Percentiles rank a stretch among this genome's conserved stretches.
Evolutionary conservation across 2,797 vertebrate species (phyloP).

Genomic region (Dendrocincla tyrannina): DNA sequence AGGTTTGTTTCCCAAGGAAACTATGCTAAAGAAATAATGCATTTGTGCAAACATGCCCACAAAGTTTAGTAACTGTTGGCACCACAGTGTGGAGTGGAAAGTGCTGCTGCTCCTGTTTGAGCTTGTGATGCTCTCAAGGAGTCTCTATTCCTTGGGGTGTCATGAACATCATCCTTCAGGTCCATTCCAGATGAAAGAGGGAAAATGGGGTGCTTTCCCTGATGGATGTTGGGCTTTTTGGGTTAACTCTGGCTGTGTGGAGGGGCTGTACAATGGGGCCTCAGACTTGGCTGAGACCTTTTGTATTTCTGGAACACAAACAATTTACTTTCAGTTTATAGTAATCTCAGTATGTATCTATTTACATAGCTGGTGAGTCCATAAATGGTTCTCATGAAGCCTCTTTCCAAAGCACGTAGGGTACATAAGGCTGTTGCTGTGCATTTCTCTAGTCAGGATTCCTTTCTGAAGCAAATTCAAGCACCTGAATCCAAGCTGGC

Average conservation of each 20-base stretch:
- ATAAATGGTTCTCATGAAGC: not conserved
- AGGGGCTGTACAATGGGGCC: not conserved
- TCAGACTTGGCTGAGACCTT: not conserved
- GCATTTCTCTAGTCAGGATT: not conserved
- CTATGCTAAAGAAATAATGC: not conserved
- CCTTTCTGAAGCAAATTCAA: not conserved
- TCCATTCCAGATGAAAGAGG: not conserved
- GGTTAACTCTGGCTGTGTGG: not conserved
- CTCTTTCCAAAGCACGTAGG: not conserved
- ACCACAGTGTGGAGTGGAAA: fast-evolving
- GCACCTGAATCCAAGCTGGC: not conserved
- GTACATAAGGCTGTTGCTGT: not conserved
- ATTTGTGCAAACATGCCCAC: fast-evolving
- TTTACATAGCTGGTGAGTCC: constrained; percentile 42
- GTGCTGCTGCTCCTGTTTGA: not conserved
- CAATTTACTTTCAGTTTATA: not conserved
- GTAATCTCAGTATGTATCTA: constrained; percentile 9
- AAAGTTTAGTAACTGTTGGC: not conserved
- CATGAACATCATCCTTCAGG: fast-evolving
- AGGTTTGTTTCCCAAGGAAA: not conserved
- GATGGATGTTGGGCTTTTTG: not conserved
- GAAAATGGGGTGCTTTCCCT: fast-evolving
- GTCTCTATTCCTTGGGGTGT: fast-evolving
- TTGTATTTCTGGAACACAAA: constrained; percentile 5
- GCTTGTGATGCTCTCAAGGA: not conserved